Percentiles rank a stretch among this genome's conserved stretches.
Evolutionary conservation across 2,113 vertebrate genomes (phyloP).

Genomic region (Apodemus speciosus): DNA sequence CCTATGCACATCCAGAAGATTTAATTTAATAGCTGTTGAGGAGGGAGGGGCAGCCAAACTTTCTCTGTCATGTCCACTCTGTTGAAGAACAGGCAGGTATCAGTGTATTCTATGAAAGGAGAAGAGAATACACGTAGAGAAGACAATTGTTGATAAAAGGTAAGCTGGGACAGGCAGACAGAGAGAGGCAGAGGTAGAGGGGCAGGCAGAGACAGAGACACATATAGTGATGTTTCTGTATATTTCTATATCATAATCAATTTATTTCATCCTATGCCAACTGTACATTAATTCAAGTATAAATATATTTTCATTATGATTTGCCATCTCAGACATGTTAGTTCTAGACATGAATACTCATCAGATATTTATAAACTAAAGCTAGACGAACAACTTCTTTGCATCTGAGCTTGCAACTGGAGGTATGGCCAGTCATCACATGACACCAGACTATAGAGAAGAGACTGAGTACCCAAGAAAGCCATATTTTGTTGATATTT

Average conservation of each 20-base stretch:
- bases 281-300: conserved; percentile 11
- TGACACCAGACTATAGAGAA: neutral
- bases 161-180: neutral
- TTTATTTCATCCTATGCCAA: neutral
- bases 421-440: neutral
- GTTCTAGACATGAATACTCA: neutral
- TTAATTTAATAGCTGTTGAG: neutral
- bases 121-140: neutral
- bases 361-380: neutral
- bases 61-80: neutral
- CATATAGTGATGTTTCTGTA: neutral
- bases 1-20: neutral
- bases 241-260: neutral
- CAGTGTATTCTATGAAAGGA: neutral
- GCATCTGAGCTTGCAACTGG: neutral
- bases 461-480: neutral
- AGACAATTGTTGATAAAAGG: neutral
- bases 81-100: neutral
- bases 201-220: neutral
- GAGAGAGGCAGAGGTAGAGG: neutral
- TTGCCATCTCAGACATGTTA: neutral
- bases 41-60: neutral
- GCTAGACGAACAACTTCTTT: neutral
- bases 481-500: neutral
- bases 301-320: neutral